A percentile compares a stretch with the other conserved stretches of the same genome.
These are phyloP conservation scores for Emydura subglobosa DNA, from an alignment of 2,113 vertebrate species.

Conservation along the genomic window DNA sequence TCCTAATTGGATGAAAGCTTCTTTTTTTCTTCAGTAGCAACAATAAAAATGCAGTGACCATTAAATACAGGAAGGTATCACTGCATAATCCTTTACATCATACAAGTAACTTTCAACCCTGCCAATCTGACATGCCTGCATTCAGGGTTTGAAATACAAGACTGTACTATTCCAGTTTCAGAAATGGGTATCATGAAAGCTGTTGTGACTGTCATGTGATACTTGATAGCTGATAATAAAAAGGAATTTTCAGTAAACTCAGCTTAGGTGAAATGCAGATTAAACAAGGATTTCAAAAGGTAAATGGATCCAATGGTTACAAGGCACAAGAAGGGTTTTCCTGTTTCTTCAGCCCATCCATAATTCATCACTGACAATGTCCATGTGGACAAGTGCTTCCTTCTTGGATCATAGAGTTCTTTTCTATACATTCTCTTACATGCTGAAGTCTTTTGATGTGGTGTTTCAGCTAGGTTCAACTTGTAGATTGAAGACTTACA, in stretches of 20 bases:
- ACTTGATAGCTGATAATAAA: background rate
- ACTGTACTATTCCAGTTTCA: background rate
- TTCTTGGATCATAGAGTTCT: background rate
- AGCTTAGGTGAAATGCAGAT: background rate
- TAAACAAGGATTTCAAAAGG: background rate
- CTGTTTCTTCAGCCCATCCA: rapidly evolving
- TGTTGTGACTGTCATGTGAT: background rate
- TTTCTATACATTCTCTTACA: background rate
- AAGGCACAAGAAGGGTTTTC: rapidly evolving
- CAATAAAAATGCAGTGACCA: background rate
- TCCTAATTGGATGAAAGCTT: background rate
- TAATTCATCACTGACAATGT: background rate
- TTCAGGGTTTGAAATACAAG: rapidly evolving
- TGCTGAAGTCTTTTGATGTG: rapidly evolving
- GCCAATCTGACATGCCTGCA: background rate
- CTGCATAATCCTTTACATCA: background rate
- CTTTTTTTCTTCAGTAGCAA: background rate
- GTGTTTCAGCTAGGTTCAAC: background rate
- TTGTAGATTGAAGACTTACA: background rate
- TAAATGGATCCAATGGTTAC: background rate
- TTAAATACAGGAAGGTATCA: background rate
- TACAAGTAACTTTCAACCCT: background rate
- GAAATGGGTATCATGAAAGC: background rate
- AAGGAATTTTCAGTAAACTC: background rate
- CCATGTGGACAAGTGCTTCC: background rate